Percentiles rank a stretch among this genome's conserved stretches.
These are phyloP conservation scores for Slavum lentiscoides DNA, from an alignment of 2,888 invertebrate species.

Conservation along the genomic window DNA sequence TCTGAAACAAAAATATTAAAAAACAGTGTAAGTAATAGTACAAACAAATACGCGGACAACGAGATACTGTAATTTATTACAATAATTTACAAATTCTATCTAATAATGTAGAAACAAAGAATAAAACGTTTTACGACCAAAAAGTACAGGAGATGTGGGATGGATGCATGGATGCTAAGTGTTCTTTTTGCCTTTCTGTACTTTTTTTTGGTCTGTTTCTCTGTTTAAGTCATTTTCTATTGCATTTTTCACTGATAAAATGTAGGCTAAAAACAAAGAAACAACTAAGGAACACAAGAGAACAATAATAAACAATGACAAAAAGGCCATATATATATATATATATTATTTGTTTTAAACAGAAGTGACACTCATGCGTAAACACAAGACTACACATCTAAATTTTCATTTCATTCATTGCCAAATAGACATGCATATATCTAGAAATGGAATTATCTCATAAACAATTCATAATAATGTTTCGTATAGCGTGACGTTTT, in stretches of 20 bases:
- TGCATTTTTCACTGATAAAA: constrained; percentile 17
- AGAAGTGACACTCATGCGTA: constrained; percentile 24
- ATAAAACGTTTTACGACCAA: constrained; percentile 15
- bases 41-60: background rate
- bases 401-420: constrained; percentile 23
- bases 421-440: constrained; percentile 26
- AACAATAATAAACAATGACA: background rate
- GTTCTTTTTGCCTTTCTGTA: constrained; percentile 27
- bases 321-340: constrained; percentile 17
- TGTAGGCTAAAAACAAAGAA: constrained; percentile 43
- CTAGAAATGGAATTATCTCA: background rate
- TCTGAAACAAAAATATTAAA: constrained; percentile 69
- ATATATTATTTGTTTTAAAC: no score
- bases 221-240: constrained; percentile 12
- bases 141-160: constrained; percentile 12
- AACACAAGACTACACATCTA: constrained; percentile 29
- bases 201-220: background rate
- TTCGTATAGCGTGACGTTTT: background rate
- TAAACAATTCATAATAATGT: constrained; percentile 19
- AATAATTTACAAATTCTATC: constrained; percentile 35
- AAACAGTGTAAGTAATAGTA: constrained; percentile 18
- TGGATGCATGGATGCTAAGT: constrained; percentile 12
- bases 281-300: constrained; percentile 30
- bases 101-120: constrained; percentile 22
- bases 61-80: constrained; percentile 7